These are phyloP conservation scores for Macropis europaea DNA, from an alignment of 2,888 invertebrate species.

Conservation along the genomic window DNA sequence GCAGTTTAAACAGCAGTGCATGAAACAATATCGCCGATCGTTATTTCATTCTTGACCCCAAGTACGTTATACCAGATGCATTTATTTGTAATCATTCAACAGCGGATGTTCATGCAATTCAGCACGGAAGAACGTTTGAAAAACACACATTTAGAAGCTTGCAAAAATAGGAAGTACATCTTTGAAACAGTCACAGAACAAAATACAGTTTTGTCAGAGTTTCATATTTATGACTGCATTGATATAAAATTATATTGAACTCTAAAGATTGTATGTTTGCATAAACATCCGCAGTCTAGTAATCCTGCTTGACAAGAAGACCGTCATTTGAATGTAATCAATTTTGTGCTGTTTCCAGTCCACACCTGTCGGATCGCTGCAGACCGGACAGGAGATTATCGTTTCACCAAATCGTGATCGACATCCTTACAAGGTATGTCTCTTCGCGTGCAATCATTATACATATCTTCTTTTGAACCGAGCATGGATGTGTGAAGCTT, in stretches of 20 bases:
- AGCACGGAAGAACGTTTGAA: no score
- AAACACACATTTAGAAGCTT: no score
- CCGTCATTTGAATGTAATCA: constrained; percentile 34
- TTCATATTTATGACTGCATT: no score
- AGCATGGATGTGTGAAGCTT: constrained; percentile 72
- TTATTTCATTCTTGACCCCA: constrained; percentile 45
- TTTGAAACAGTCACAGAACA: no score
- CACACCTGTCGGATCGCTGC: constrained; percentile 94
- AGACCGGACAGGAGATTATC: constrained; percentile 94
- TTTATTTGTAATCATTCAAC: constrained; percentile 7
- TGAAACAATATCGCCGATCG: constrained; percentile 8
- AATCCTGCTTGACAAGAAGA: no score
- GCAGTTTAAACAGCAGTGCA: constrained; percentile 20
- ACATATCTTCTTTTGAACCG: constrained; percentile 11
- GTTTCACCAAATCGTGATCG: constrained; percentile 94
- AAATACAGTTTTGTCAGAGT: no score
- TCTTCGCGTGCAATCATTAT: background rate
- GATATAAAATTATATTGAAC: no score
- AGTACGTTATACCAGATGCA: constrained; percentile 64
- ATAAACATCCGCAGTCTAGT: no score
- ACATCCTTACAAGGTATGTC: constrained; percentile 88
- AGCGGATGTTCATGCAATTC: no score
- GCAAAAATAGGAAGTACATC: no score
- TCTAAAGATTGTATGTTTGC: no score
- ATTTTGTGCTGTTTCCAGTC: constrained; percentile 83